These are phyloP conservation scores for Montifringilla adamsi DNA, from an alignment of 2,113 vertebrate species.

Conservation along the genomic window DNA sequence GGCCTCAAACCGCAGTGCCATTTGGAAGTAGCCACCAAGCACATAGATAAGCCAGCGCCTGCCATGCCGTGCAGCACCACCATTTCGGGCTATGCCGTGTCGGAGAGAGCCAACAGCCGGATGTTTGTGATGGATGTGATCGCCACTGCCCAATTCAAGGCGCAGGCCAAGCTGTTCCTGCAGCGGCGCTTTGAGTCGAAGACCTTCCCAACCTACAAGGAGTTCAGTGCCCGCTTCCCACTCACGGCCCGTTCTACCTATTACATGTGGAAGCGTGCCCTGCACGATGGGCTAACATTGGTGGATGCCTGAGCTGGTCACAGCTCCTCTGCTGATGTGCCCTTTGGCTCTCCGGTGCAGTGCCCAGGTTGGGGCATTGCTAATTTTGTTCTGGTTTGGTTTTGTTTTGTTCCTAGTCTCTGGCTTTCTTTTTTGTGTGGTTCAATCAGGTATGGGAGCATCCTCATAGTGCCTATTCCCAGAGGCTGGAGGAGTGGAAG, in stretches of 20 bases:
- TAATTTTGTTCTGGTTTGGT: neutral
- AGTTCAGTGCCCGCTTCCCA: conserved; percentile 90
- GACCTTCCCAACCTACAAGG: conserved; percentile 92
- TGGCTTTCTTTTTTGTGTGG: neutral
- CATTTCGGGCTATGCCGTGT: conserved; percentile 32
- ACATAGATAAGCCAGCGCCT: neutral
- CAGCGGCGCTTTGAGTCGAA: conserved; percentile 92
- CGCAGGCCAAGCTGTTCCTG: conserved; percentile 93
- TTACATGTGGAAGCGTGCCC: conserved; percentile 97
- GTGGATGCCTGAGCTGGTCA: conserved; percentile 78
- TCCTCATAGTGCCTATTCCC: neutral
- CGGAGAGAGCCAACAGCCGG: conserved; percentile 59
- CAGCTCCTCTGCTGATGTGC: neutral
- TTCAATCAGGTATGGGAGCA: neutral
- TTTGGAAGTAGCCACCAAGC: neutral
- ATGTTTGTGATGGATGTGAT: conserved; percentile 88
- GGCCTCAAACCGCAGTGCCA: neutral
- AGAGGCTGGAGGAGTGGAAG: neutral
- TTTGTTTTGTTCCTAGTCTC: conserved; percentile 19
- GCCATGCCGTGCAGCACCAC: neutral
- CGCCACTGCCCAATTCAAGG: conserved; percentile 89
- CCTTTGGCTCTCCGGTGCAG: neutral
- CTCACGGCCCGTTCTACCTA: conserved; percentile 93
- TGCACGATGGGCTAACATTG: conserved; percentile 89
- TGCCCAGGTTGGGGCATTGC: rapidly evolving